Conservation (phyloP, 2,888 invertebrate genomes). For the Syrista parreyssii region DNA sequence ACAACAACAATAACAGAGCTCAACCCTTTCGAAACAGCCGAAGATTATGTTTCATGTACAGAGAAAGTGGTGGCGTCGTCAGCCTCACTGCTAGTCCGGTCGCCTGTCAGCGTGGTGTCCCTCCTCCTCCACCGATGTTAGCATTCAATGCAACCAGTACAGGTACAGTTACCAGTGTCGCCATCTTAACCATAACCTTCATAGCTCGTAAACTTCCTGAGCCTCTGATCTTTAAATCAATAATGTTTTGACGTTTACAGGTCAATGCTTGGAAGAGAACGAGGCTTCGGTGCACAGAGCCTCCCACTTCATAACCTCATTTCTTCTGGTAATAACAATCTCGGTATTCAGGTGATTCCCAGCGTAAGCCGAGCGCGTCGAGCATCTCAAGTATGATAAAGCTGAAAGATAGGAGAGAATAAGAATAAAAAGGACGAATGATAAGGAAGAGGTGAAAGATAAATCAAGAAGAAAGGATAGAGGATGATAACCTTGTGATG, state of each 20-base stretch:
- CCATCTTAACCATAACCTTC: background rate
- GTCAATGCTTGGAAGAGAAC: constrained; percentile 73
- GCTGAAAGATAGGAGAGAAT: background rate
- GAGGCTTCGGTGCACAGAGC: constrained; percentile 47
- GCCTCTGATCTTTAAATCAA: constrained; percentile 3
- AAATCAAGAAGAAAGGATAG: background rate
- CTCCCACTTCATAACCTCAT: constrained; percentile 43
- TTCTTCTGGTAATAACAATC: constrained; percentile 43
- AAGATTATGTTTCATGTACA: constrained; percentile 82
- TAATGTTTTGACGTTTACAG: constrained; percentile 64
- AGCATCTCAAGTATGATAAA: constrained; percentile 11
- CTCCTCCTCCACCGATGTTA: constrained; percentile 65
- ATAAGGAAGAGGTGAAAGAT: constrained; percentile 8
- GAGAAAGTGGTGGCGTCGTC: constrained; percentile 69
- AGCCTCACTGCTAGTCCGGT: constrained; percentile 64
- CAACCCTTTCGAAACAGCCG: constrained; percentile 66
- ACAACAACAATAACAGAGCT: constrained; percentile 58
- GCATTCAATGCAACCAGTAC: constrained; percentile 78
- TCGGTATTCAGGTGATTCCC: constrained; percentile 63
- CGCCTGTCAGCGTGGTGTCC: constrained; percentile 61
- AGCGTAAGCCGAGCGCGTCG: constrained; percentile 28
- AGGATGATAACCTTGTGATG: background rate
- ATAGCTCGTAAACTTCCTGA: background rate
- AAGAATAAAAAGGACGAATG: constrained; percentile 11
- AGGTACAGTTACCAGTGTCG: constrained; percentile 67